Base-by-base conservation (phyloP, 2,888 invertebrate genomes). In the Cetonia aurata region DNA sequence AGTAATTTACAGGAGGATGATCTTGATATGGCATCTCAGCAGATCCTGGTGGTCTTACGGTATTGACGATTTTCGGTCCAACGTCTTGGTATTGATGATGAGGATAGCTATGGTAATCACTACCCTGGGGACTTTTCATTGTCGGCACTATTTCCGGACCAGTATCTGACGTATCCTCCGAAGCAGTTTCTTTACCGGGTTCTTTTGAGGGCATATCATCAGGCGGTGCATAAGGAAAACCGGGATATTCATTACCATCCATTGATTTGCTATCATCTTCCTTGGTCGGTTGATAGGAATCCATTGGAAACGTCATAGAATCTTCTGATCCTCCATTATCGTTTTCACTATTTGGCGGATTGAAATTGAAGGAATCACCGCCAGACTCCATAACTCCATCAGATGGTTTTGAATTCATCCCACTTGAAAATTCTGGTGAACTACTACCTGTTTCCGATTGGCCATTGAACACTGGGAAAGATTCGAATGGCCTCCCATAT, bases 401-500 rank as follows among this genome's bases (percentile, higher is more conserved):
- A 4, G 67, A 59, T n/a, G 41, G 31, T 48, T 48, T 13, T 31
- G 37, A 37, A 31, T 46, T 33, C 33, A 6, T 33, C 33, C 6
- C 33, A 33, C 33, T 33, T 33, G 33, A 37, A 37, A 37, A 55
- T 31, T 55, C 41, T 31, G 68, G 69, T 12, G 72, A 69, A 33
- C 65, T 52, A 25, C 52, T 44, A 31, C 60, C 67, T 12, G 37
- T 31, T 17, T 44, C 55, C 8, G 48, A 50, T 33, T 44, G 60
- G 37, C 60, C 42, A 15, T 65, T 71, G 67, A 69, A 73, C 10
- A 25, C 57, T 46, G 68, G 73, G 59, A 67, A 59, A 13, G 71
- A 70, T 70, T 75, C 72, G 41, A 70, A 67, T 8, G 77, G 74
- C n/a, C 73, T 33, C 19, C 72, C 72, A 48, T 77, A 77, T 6